Percentiles rank a stretch among this genome's conserved stretches.
phyloP scores from a whole-genome alignment of 2,888 invertebrate species.

The Pollenia amentaria region DNA sequence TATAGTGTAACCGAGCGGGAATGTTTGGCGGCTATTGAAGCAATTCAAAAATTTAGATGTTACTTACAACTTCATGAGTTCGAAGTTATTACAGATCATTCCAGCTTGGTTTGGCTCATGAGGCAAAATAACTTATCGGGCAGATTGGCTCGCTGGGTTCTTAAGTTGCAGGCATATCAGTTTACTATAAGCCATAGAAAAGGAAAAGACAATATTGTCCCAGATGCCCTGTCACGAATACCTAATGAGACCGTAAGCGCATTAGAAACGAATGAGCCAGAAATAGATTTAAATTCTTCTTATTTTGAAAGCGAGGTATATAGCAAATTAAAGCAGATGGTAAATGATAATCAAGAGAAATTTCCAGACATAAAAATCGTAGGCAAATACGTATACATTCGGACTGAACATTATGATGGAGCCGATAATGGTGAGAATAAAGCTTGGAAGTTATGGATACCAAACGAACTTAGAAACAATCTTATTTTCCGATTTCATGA shows the following conservation, averaged over 20 bases:
- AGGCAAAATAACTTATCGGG: background rate
- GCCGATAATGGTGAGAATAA: no score
- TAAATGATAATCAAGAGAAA: no score
- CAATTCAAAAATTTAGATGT: slow-evolving; percentile 24
- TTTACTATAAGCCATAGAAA: background rate
- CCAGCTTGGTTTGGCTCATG: background rate
- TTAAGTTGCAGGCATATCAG: background rate
- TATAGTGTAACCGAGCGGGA: slow-evolving; percentile 66
- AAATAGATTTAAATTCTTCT: no score
- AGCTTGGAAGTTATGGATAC: no score
- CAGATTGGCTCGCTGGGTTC: background rate
- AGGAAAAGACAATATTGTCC: background rate
- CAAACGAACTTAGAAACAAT: no score
- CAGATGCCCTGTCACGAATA: background rate
- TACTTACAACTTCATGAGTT: background rate
- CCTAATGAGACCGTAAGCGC: background rate
- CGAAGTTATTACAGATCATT: background rate
- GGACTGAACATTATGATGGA: no score
- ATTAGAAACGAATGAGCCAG: no score
- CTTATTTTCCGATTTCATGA: no score
- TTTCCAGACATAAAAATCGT: no score
- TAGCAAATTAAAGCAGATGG: no score
- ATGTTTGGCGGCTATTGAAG: slow-evolving; percentile 57
- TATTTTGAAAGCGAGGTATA: no score
- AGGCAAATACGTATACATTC: no score